These are phyloP conservation scores for Drosophila sp. DNA, from an alignment of 1,140 invertebrate genomes.

Conservation along the genomic window DNA sequence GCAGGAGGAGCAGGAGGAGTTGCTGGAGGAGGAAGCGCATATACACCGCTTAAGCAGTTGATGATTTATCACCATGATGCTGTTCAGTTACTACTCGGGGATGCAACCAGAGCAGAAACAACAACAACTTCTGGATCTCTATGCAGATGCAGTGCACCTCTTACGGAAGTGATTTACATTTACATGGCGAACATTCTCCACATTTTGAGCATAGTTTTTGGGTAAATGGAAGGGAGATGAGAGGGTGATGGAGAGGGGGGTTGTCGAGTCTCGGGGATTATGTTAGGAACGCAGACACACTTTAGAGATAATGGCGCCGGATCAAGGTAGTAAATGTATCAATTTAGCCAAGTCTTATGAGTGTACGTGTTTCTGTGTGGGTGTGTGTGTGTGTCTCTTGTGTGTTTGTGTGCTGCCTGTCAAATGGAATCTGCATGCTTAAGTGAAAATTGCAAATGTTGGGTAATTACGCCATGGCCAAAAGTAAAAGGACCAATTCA, in stretches of 20 bases:
- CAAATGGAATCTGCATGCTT: conserved; percentile 33
- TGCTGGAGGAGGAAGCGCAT: conserved; percentile 45
- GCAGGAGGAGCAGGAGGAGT: neutral
- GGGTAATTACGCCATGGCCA: conserved; percentile 35
- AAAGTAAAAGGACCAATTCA: neutral
- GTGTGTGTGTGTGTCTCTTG: conserved; percentile 20
- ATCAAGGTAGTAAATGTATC: conserved; percentile 80
- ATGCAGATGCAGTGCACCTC: conserved; percentile 32
- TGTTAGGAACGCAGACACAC: conserved; percentile 7
- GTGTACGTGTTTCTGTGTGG: neutral
- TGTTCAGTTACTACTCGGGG: conserved; percentile 48
- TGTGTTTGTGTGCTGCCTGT: neutral
- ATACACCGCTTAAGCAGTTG: conserved; percentile 75
- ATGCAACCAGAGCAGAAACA: conserved; percentile 35
- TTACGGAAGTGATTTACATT: conserved; percentile 75
- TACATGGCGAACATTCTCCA: conserved; percentile 69
- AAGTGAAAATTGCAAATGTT: conserved; percentile 53
- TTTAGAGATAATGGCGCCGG: conserved; percentile 65
- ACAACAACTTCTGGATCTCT: conserved; percentile 10
- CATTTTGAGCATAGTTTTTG: conserved; percentile 75
- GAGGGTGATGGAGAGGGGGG: neutral
- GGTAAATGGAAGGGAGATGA: conserved; percentile 7
- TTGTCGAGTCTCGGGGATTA: neutral
- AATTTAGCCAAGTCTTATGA: conserved; percentile 48
- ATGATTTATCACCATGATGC: conserved; percentile 73